Base-by-base conservation (phyloP, 1,140 invertebrate genomes). In the Phenacoccus solenopsis region DNA sequence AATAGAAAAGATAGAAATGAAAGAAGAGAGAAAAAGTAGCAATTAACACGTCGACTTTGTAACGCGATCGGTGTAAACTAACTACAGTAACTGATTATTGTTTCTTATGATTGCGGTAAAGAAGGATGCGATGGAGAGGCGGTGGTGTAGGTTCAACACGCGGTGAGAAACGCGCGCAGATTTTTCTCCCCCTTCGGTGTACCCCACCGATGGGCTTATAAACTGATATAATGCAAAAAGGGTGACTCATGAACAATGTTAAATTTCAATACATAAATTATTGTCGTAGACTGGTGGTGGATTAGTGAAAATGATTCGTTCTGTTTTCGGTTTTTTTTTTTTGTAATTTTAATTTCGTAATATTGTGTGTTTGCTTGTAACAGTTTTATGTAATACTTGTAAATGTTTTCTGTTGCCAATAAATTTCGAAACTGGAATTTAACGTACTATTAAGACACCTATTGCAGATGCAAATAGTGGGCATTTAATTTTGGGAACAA, bases 181-280 rank as follows among this genome's bases (percentile, higher is more conserved):
- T 49, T 49, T 49, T 49, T n/a, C 30, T 32, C 30, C 16, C 38
- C 38, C 38, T 2, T n/a, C 16, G 38, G 13, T 16, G 38, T 9
- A 49, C 38, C 38, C 20, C 38, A 49, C 38, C 38, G 16, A 49
- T 16, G 12, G 20, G 38, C 20, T 49, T 49, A 49, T 49, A 49
- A 49, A 49, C 38, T 49, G 38, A 49, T n/a, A 49, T 49, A 49
- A 49, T 49, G 38, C 38, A 49, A 49, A 49, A 49, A 49, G 38
- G 38, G 38, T 49, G 38, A 49, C 38, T 49, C 38, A 49, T n/a
- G 38, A n/a, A 49, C 38, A 49, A 49, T 49, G 38, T 49, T n/a
- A n/a, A 10, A 49, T 49, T 49, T 49, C 20, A 49, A 49, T 49
- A 49, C 38, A 49, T 49, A 49, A 49, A 49, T 49, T 49, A 49